phyloP scores from a whole-genome alignment of 1,140 invertebrate species.

The Radopholus similis region DNA sequence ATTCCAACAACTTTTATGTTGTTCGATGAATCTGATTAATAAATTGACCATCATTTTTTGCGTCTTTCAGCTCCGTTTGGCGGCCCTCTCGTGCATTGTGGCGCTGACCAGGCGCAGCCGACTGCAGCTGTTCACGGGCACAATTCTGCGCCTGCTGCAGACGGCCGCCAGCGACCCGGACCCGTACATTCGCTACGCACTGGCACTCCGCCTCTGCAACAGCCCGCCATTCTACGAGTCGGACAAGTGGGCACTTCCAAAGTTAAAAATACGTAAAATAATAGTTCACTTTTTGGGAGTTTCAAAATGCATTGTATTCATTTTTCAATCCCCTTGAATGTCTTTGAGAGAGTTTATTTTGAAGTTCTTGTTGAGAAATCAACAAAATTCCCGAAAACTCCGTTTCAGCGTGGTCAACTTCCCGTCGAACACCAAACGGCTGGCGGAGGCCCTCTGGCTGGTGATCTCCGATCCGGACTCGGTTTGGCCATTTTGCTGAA shows the following conservation, averaged over 20 bases:
- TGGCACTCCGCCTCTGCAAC: constrained; percentile 12
- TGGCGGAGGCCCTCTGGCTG: constrained; percentile 19
- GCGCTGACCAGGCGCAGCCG: constrained; percentile 16
- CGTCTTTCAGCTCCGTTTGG: constrained; percentile 7
- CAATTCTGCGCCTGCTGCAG: constrained; percentile 19
- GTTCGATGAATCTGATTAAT: neutral
- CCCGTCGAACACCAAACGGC: constrained; percentile 17
- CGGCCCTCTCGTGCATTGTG: constrained; percentile 24
- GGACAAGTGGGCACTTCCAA: constrained; percentile 8
- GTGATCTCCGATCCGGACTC: constrained; percentile 9
- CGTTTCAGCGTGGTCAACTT: neutral
- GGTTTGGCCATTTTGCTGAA: constrained; percentile 4
- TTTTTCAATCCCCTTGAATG: too few relatives aligned
- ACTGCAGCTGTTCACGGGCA: constrained; percentile 6
- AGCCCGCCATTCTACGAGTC: constrained; percentile 21
- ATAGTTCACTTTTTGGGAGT: neutral
- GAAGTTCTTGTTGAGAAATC: neutral
- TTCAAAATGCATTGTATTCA: too few relatives aligned
- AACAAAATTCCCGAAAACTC: constrained; percentile 4
- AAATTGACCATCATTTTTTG: neutral
- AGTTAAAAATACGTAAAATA: neutral
- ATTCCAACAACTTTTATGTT: neutral
- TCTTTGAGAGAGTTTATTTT: too few relatives aligned
- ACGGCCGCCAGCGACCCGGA: constrained; percentile 17
- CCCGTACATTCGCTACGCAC: constrained; percentile 16